Evolutionary conservation across 2,888 invertebrate species (phyloP).

Genomic region (Diarsia brunnea): DNA sequence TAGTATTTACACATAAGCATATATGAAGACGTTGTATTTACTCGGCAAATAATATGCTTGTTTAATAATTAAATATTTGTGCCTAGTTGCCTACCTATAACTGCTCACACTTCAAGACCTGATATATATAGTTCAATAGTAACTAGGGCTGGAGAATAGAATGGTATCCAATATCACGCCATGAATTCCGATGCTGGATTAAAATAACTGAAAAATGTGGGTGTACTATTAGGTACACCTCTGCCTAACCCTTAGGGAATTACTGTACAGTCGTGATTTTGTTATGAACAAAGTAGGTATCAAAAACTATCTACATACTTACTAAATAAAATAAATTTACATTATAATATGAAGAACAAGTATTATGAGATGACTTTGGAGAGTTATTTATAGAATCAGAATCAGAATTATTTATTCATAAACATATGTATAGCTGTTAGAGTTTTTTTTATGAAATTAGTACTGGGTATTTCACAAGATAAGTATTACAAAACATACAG

Average conservation of each 20-base stretch:
- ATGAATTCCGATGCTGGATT: too few relatives aligned
- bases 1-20: constrained; percentile 3
- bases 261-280: too few relatives aligned
- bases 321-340: neutral
- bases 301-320: neutral
- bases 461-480: constrained; percentile 5
- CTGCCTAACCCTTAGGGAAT: too few relatives aligned
- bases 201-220: too few relatives aligned
- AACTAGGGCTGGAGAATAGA: neutral
- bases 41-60: neutral
- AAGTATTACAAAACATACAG: constrained; percentile 13
- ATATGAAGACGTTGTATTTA: neutral
- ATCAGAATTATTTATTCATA: too few relatives aligned
- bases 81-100: neutral
- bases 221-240: too few relatives aligned
- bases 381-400: too few relatives aligned
- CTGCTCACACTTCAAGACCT: neutral
- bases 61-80: neutral
- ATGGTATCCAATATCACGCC: too few relatives aligned
- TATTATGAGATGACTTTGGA: neutral
- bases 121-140: neutral
- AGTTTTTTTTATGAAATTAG: neutral
- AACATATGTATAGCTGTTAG: too few relatives aligned
- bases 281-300: too few relatives aligned
- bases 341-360: neutral